Percentiles rank a stretch among this genome's conserved stretches.
Evolutionary conservation across 2,797 vertebrate species (phyloP).

Genomic region (Tympanoctomys barrerae): DNA sequence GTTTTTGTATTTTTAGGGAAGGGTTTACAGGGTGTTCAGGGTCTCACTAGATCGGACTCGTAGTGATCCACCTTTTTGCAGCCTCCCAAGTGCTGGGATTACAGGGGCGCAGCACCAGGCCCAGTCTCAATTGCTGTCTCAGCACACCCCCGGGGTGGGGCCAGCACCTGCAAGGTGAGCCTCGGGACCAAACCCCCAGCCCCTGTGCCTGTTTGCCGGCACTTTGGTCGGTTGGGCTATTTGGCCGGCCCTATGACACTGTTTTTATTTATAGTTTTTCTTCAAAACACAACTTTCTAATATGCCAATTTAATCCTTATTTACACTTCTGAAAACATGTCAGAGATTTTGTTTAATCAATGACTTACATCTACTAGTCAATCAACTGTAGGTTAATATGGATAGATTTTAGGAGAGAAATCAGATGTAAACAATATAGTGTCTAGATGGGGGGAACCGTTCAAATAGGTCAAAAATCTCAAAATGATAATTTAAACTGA

Average conservation of each 20-base stretch:
- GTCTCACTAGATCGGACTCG: too few relatives aligned
- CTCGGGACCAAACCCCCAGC: too few relatives aligned
- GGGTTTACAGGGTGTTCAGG: too few relatives aligned
- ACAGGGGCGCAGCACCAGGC: too few relatives aligned
- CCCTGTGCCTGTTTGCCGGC: too few relatives aligned
- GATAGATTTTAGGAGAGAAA: neutral
- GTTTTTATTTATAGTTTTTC: neutral
- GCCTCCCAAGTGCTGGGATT: too few relatives aligned
- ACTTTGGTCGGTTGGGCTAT: too few relatives aligned
- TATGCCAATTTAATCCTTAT: neutral
- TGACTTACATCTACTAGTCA: neutral
- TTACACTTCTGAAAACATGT: neutral
- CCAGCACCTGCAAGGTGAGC: too few relatives aligned
- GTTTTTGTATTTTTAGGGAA: too few relatives aligned
- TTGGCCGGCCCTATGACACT: neutral
- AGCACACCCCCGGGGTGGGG: too few relatives aligned
- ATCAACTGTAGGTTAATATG: neutral
- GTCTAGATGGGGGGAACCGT: neutral
- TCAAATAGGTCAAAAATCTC: conserved; percentile 31
- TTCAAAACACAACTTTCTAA: neutral
- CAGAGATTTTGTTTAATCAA: neutral
- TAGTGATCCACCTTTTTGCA: too few relatives aligned
- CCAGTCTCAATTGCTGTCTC: too few relatives aligned
- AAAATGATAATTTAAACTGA: neutral
- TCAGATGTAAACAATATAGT: neutral